Base-by-base conservation (phyloP, 2,888 invertebrate genomes). In the Lordiphosa andalusiaca region DNA sequence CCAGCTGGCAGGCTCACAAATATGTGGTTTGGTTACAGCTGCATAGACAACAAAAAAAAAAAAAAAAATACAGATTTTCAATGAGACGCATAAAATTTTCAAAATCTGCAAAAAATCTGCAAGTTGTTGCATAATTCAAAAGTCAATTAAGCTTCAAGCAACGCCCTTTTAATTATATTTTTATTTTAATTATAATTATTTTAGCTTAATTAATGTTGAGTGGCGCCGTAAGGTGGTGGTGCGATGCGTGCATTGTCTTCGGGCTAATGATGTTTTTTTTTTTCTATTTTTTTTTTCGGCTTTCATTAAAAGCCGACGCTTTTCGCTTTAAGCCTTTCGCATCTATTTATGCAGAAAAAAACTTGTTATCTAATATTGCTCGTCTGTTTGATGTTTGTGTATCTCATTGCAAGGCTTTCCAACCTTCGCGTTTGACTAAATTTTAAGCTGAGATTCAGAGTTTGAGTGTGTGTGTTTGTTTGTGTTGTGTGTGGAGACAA, bases 381-480 rank as follows among this genome's bases (percentile, higher is more conserved):
- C 38, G 46, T 50, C 57, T 47, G 60, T 23, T 39, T 23, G 54
- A 30, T 56, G 47, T 53, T n/a, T 64, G 6, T 42, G n/a, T 59
- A 35, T 56, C 21, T 42, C 52, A 35, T 67, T 53, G 58, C 59
- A 77, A 81, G 61, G 61, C 58, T 44, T 63, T 67, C 57, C 63
- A 74, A 68, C 77, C 77, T 78, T 83, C 81, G 83, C 83, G 76
- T 66, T 72, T 83, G 80, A 80, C 83, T 78, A 70, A 75, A 75
- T 72, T 75, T 75, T 53, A 75, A 72, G 82, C 72, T 62, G 64
- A 44, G 60, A 64, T 62, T 39, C 30, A 30, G 41, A 57, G 52
- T 54, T 61, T 57, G 50, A 35, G 35, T 36, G 52, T 10, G 30
- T 35, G 10, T 39, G 16, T 16, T 1, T 16, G 16, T 21, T 41